Base-by-base conservation (phyloP, 2,113 vertebrate species). In the Gasterosteus aculeatus region DNA sequence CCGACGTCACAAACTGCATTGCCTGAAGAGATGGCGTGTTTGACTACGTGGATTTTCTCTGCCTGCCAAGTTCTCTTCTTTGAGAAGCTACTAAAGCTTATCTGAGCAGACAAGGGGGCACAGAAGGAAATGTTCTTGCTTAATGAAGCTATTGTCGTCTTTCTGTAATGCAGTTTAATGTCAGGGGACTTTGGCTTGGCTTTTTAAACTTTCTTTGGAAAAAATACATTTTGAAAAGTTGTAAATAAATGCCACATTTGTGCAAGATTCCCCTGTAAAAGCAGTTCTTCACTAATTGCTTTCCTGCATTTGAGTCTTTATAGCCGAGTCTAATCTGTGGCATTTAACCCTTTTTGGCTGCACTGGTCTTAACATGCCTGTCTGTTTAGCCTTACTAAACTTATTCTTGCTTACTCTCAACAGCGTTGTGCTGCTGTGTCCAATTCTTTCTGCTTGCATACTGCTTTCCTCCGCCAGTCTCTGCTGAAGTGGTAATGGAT, bases 361-460 rank as follows among this genome's bases (percentile, higher is more conserved):
- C 85, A 26, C 74, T 77, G 56, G 53, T 69, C 39, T 77, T 83
- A 77, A 85, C 74, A 64, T 83, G 96, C 96, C 96, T 98, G 97
- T 97, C 97, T 98, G 96, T 95, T 97, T 95, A 97, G 96, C 96
- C 96, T 95, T 95, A 93, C 95, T 93, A 91, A 93, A 91, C 82
- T 66, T 81, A 42, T 63, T 86, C 75, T 82, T 85, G 87, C 88
- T 85, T 91, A 46, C 80, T 90, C 83, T 85, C 82, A 79, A 89
- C 89, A 83, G 82, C 83, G 84, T 87, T 82, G 80, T 87, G 84
- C 67, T 85, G 64, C 66, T 77, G 64, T 90, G 58, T 85, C 82
- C 77, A 59, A 1, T 74, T 87, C 66, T 90, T 78, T 89, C 72
- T 87, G 84, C 89, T 90, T 78, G 82, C 85, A 56, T 70, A 68